Conservation (phyloP, 2,888 invertebrate genomes). For the Sesia apiformis region DNA sequence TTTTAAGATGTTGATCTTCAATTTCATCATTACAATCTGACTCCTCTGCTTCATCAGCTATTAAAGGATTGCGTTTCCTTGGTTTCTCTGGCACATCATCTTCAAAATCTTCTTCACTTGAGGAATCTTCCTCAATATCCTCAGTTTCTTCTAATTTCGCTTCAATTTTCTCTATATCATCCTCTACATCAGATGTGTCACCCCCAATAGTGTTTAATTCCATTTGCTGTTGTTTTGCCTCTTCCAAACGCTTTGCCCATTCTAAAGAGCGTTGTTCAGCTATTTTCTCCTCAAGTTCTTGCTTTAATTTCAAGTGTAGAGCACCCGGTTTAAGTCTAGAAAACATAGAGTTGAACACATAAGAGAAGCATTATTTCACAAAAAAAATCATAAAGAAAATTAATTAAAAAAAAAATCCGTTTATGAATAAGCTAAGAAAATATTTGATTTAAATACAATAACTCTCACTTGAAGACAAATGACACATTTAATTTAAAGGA, state of each 20-base stretch:
- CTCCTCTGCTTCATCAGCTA: conserved; percentile 69
- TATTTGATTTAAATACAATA: no score
- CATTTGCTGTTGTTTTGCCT: conserved; percentile 53
- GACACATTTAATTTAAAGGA: no score
- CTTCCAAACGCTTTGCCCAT: conserved; percentile 78
- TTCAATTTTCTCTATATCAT: conserved; percentile 59
- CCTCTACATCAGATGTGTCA: conserved; percentile 45
- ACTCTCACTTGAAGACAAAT: no score
- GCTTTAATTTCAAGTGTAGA: conserved; percentile 80
- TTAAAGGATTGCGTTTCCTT: conserved; percentile 48
- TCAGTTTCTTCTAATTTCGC: conserved; percentile 39
- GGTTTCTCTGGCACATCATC: conserved; percentile 47
- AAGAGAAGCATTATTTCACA: not conserved
- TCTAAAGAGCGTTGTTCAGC: conserved; percentile 80
- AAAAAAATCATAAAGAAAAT: not conserved
- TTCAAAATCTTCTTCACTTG: conserved; percentile 55
- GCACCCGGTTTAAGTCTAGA: conserved; percentile 78
- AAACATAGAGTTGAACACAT: no score
- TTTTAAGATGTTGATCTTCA: conserved; percentile 18
- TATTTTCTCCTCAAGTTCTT: conserved; percentile 82
- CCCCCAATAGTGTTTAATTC: conserved; percentile 42
- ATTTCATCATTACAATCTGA: conserved; percentile 50
- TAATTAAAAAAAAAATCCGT: conserved; percentile 1
- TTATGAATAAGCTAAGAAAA: no score
- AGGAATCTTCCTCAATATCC: conserved; percentile 33